Percentiles rank a stretch among this genome's conserved stretches.
phyloP scores from a whole-genome alignment of 64 coral and sea anemone genomes.

The Actinia tenebrosa region DNA sequence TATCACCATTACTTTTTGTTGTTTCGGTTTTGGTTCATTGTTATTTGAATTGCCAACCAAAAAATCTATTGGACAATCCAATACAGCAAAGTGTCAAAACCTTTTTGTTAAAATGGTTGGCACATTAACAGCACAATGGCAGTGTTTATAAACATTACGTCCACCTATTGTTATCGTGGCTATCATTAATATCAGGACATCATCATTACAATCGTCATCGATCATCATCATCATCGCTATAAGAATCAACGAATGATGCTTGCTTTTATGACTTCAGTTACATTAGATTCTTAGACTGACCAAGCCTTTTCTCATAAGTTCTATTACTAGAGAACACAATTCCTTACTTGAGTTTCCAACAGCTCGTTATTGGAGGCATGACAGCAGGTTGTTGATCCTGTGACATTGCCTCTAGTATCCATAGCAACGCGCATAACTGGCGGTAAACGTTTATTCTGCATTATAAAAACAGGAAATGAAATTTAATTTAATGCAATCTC shows the following conservation, averaged over 20 bases:
- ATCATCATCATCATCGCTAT: not conserved
- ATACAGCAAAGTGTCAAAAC: not conserved
- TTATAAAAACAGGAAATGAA: no score
- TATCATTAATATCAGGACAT: no score
- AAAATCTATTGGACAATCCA: no score
- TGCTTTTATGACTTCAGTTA: no score
- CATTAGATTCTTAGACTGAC: not conserved
- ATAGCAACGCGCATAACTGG: slow-evolving; percentile 85
- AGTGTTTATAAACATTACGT: no score
- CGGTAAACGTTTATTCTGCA: slow-evolving; percentile 77
- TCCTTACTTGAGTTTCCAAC: slow-evolving; percentile 94
- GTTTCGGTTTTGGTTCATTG: not conserved
- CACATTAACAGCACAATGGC: no score
- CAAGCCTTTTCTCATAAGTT: not conserved
- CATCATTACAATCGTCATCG: not conserved
- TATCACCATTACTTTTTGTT: not conserved
- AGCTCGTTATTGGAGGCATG: slow-evolving; percentile 81
- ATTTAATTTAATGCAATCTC: no score
- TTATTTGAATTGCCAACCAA: not conserved
- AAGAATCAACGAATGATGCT: no score
- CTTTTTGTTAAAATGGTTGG: no score
- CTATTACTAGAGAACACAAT: not conserved
- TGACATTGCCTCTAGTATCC: slow-evolving; percentile 95
- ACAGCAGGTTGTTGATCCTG: slow-evolving; percentile 85
- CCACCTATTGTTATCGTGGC: no score